Conservation (phyloP, 1,140 invertebrate species). For the Hycleus cichorii region DNA sequence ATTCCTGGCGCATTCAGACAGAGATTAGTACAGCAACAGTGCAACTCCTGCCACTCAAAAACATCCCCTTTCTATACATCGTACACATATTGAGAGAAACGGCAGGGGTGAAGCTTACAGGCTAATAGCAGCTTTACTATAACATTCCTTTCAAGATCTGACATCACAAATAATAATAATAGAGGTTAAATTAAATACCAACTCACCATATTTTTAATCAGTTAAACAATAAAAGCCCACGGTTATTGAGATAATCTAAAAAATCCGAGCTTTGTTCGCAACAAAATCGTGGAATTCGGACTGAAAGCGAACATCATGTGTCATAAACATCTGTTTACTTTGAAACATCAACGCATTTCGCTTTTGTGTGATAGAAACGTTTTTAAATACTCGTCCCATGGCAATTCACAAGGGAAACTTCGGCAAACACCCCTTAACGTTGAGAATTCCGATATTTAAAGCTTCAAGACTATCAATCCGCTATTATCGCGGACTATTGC, state of each 20-base stretch:
- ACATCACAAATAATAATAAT: background rate
- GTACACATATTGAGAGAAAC: no score
- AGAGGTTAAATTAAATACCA: no score
- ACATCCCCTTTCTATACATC: conserved; percentile 14
- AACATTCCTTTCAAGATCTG: background rate
- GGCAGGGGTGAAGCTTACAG: background rate
- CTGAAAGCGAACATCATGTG: conserved; percentile 7
- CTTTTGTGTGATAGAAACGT: background rate
- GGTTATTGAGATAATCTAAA: background rate
- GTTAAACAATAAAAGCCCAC: background rate
- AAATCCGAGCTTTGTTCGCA: conserved; percentile 2
- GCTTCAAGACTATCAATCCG: conserved; percentile 31
- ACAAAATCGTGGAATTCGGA: background rate
- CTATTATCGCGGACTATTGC: conserved; percentile 39
- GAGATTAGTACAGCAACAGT: conserved; percentile 31
- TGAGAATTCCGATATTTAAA: no score
- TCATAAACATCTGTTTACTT: conserved; percentile 13
- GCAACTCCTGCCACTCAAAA: conserved; percentile 33
- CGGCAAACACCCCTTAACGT: no score
- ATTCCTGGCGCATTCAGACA: conserved; percentile 33
- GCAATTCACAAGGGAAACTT: no score
- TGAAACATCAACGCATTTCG: conserved; percentile 5
- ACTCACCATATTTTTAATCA: no score
- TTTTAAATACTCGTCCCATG: no score
- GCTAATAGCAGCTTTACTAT: conserved; percentile 1